Base-by-base conservation (phyloP, 2,888 invertebrate species). In the Busseola fusca region DNA sequence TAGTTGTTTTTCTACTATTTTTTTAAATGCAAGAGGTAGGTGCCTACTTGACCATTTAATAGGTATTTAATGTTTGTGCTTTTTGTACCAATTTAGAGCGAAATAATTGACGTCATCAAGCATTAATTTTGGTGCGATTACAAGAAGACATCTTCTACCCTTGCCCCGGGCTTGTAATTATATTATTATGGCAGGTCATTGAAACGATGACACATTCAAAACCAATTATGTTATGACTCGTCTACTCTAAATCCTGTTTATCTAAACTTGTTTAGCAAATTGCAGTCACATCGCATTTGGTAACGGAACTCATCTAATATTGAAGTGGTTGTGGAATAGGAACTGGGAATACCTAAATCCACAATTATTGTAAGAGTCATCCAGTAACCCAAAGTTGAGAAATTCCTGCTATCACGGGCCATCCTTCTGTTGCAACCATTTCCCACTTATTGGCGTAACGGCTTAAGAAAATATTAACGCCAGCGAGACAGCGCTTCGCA, bases 201-300 rank as follows among this genome's bases (percentile, higher is more conserved):
- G 88, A 96, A 97, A 82, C 99, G 96, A 93, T 99, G 99, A 3
- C 99, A 99, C 84, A 99, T 99, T 89, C 54, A 70, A n/a, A 57
- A 76, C 64, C 54, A 60, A 71, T 76, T 67, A 79, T 37, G 3
- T 56, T 57, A 57, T 65, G 48, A 62, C 18, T 64, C 14, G 25
- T 45, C 37, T 37, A 42, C 37, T 50, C 52, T 57, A 12, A 76
- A 76, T 76, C 79, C 74, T 78, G 75, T 62, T 78, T 21, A 25
- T 21, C 9, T 45, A 27, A 30, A 50, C 34, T 16, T 57, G 67
- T 59, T 68, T 16, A 48, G 37, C 9, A 18, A 59, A 73, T 45
- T 50, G 52, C 30, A 52, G 76, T 59, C 45, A 30, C 14, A 16
- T 30, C 52, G 58, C n/a, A 16, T 16, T 52, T 27, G 25, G 25